phyloP scores from a whole-genome alignment of 1,140 invertebrate genomes.

The Gonatopus flavifemur region DNA sequence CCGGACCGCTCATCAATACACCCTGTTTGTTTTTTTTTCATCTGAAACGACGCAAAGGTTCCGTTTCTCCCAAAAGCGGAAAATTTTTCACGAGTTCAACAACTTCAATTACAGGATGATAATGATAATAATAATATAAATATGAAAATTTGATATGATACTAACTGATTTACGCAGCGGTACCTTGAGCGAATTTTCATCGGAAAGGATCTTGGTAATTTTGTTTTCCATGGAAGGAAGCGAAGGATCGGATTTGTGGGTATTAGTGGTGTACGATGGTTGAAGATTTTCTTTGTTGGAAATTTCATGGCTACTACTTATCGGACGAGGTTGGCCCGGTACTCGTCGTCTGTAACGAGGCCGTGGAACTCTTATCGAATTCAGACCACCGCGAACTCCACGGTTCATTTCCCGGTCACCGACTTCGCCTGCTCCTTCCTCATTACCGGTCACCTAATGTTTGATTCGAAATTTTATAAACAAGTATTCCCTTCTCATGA shows the following conservation, averaged over 20 bases:
- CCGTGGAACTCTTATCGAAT: constrained; percentile 27
- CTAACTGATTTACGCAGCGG: too few species aligned
- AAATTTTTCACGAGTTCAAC: too few species aligned
- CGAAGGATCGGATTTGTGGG: constrained; percentile 13
- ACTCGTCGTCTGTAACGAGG: constrained; percentile 33
- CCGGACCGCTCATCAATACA: too few species aligned
- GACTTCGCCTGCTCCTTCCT: constrained; percentile 21
- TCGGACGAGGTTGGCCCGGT: constrained; percentile 23
- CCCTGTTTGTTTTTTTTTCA: too few species aligned
- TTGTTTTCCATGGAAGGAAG: background rate
- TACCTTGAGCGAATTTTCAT: constrained; percentile 29
- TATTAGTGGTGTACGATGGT: constrained; percentile 12
- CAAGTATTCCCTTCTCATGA: too few species aligned
- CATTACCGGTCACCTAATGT: constrained; percentile 29
- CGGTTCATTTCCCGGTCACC: too few species aligned
- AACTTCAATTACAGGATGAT: too few species aligned
- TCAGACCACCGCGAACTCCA: constrained; percentile 12
- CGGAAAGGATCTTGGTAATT: constrained; percentile 20
- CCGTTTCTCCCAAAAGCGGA: too few species aligned
- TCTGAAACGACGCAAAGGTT: too few species aligned
- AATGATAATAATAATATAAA: too few species aligned
- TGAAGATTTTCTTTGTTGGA: constrained; percentile 25
- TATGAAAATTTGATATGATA: too few species aligned
- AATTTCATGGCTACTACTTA: constrained; percentile 21
- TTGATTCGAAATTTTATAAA: too few species aligned